A percentile compares a stretch with the other conserved stretches of the same genome.
Evolutionary conservation across 1,140 invertebrate genomes (phyloP).

Genomic region (Stenopsyche tienmushanensis): DNA sequence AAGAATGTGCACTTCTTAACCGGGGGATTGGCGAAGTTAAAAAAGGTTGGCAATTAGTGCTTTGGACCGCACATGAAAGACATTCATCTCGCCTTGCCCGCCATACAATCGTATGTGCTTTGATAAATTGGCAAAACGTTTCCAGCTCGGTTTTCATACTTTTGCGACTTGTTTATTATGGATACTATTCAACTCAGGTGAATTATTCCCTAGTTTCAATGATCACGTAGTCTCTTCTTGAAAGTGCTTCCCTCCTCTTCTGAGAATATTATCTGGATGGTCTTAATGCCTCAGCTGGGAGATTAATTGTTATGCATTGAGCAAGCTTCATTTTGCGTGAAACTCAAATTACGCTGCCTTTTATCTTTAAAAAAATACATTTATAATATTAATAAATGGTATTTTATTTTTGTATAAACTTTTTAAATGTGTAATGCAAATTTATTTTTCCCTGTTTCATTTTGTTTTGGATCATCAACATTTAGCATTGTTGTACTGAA

Average conservation of each 20-base stretch:
- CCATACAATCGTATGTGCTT: constrained; percentile 7
- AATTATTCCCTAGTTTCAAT: constrained; percentile 30
- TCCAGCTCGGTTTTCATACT: constrained; percentile 15
- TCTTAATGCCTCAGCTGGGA: constrained; percentile 23
- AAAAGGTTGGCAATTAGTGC: constrained; percentile 22
- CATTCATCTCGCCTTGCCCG: constrained; percentile 8
- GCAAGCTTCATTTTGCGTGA: constrained; percentile 30
- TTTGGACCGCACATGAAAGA: constrained; percentile 19
- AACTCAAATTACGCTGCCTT: no score
- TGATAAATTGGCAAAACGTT: constrained; percentile 37
- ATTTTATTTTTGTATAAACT: no score
- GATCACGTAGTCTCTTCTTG: constrained; percentile 15
- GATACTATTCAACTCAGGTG: constrained; percentile 18
- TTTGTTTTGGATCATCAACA: no score
- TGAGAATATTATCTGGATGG: constrained; percentile 19
- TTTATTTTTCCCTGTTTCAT: no score
- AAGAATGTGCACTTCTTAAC: no score
- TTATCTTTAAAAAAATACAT: no score
- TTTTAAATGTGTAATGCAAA: no score
- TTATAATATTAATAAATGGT: no score
- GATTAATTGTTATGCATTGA: constrained; percentile 36
- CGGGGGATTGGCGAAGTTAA: not conserved
- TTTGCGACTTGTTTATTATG: constrained; percentile 30
- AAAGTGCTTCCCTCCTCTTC: constrained; percentile 13
- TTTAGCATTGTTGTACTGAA: no score